phyloP scores from a whole-genome alignment of 2,888 invertebrate species.

The Philaethria dido region DNA sequence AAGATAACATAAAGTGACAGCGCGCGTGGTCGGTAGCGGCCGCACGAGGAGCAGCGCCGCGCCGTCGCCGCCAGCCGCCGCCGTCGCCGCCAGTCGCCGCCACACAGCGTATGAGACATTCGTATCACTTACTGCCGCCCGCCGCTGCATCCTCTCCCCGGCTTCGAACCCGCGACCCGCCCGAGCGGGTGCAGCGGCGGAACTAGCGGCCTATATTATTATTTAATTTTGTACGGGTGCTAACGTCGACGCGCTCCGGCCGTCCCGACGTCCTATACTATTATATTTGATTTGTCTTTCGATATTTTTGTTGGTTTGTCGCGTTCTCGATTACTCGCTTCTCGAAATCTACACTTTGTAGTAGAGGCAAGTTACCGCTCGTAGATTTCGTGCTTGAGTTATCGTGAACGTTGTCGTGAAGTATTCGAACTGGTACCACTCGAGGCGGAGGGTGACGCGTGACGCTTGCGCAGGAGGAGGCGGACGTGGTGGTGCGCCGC shows the following conservation, averaged over 20 bases:
- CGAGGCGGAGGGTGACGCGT: background rate
- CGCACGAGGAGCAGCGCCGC: slow-evolving; percentile 15
- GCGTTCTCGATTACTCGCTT: background rate
- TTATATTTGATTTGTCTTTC: background rate
- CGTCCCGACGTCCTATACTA: too few species aligned
- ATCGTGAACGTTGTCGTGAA: background rate
- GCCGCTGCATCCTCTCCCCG: slow-evolving; percentile 18
- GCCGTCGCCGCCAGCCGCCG: slow-evolving; percentile 29
- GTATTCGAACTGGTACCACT: background rate
- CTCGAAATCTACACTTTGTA: background rate
- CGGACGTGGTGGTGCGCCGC: slow-evolving; percentile 82
- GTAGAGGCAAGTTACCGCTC: background rate
- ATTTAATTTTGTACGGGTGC: too few species aligned
- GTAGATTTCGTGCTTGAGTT: background rate
- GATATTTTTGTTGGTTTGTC: background rate
- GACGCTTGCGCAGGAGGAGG: slow-evolving; percentile 85
- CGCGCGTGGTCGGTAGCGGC: slow-evolving; percentile 10
- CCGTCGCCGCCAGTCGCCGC: slow-evolving; percentile 23
- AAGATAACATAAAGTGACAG: background rate
- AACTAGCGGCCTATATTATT: too few species aligned
- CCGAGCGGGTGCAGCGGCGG: too few species aligned
- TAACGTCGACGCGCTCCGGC: too few species aligned
- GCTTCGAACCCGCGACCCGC: background rate
- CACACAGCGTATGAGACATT: slow-evolving; percentile 24
- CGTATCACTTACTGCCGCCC: slow-evolving; percentile 25